Evolutionary conservation across 2,797 vertebrate genomes (phyloP), one percentile per base, ranked within the genome.

Genomic region (Lutjanus campechanus): DNA sequence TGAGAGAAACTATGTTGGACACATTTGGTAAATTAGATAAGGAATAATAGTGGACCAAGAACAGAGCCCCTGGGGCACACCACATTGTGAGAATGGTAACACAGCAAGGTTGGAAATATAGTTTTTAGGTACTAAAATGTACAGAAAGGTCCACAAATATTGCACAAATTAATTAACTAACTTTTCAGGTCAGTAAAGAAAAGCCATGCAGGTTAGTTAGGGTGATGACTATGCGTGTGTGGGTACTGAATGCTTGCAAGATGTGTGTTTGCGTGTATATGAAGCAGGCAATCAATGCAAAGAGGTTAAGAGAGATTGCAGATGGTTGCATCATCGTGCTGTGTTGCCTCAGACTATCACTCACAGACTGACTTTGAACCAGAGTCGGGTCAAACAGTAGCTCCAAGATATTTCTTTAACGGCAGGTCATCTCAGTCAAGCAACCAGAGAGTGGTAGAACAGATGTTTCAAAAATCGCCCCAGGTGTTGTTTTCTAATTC

Each of bases 241-340:
- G 9, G 22, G 22, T 8, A 10, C n/a, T 46, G 46, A 25, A 22
- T 10, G 8, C 46, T 7, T 41, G 15, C 22, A 6, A 20, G 16
- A 55, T 5, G 55, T n/a, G 7, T 25, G 55, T n/a, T 4, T 25
- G 12, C 61, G 61, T 71, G 58, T 69, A 50, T 19, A 72, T 25
- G 6, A 16, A 36, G n/a, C 41, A 60, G 41, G 40, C 56, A 11
- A 60, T 66, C 51, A 60, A 69, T 74, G 72, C 58, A 64, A 49
- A 77, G 47, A 59, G 69, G 69, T 72, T 56, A 25, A 22, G 41
- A 69, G 65, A 25, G 61, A 50, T 93, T 92, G 61, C 89, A 77
- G 77, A 22, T 25, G 4, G 83, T 92, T 92, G 87, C 90, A 87
- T 92, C 91, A 90, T 73, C 6, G 1, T 4, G n/a, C 63, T 11